Evolutionary conservation across 2,888 invertebrate genomes (phyloP), one percentile per base, ranked within the genome.

Genomic region (Brachylomia viminalis): DNA sequence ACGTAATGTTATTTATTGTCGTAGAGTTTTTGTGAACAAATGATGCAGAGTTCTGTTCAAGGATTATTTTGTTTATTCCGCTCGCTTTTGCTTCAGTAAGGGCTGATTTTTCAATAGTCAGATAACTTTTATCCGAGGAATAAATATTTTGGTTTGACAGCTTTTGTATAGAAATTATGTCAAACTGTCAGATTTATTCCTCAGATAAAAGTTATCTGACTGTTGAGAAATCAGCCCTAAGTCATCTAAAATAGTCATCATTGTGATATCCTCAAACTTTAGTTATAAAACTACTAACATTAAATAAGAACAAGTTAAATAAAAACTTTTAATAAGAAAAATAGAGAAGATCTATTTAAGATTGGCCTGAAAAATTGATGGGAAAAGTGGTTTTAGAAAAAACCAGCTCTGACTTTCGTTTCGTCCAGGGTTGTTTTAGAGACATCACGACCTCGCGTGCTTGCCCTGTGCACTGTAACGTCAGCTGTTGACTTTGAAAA

Each of bases 391-490:
- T 45, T 47, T 45, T 20, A 13, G 2, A 62, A 23, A 38, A 30
- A 23, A 0, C 6, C 13, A 52, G 2, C 5, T 27, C 45, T 45
- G 17, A 33, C 13, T 17, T 20, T 13, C n/a, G 0, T 33, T 30
- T 7, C 30, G 38, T 33, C 33, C 23, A 69, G 56, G 20, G 20
- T 66, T 62, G 27, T 71, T 54, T 67, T 13, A 33, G 81, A 62
- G 82, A 77, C 70, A 66, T 77, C 77, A 42, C 66, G 77, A 72
- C 69, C 65, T 67, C 69, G 82, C 77, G 82, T 69, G 81, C 8
- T 65, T 8, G 20, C 58, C 11, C 10, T 49, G 8, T 80, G 33
- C 42, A 64, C 17, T 59, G 42, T 38, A 59, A 23, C 56, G 38
- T 54, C 81, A 70, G 45, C 66, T 70, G 69, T 62, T 58, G 10